Evolutionary conservation across 2,888 invertebrate genomes (phyloP).

Genomic region (Hesperia comma): DNA sequence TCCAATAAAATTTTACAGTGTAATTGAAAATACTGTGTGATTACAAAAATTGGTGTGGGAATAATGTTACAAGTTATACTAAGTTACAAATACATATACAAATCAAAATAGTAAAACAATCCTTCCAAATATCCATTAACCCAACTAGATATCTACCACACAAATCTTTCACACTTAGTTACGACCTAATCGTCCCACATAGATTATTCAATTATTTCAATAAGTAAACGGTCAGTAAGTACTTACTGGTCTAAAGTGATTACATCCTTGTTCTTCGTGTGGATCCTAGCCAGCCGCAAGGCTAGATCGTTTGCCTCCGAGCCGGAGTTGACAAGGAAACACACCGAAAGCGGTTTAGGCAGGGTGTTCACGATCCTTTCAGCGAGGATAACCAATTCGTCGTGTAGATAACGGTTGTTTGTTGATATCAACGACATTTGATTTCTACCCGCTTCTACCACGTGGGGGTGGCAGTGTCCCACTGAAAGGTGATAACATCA

Average conservation of each 20-base stretch:
- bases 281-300: constrained; percentile 93
- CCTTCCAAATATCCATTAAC: constrained; percentile 1
- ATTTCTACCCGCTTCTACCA: constrained; percentile 94
- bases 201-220: constrained; percentile 5
- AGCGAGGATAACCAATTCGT: constrained; percentile 96
- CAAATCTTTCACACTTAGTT: constrained; percentile 26
- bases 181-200: constrained; percentile 22
- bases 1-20: too few relatives aligned
- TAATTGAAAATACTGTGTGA: background rate
- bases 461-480: constrained; percentile 98
- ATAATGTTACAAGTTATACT: too few relatives aligned
- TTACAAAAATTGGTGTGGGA: too few relatives aligned
- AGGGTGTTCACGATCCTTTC: constrained; percentile 91
- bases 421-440: constrained; percentile 97
- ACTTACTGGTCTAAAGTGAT: constrained; percentile 99
- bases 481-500: constrained; percentile 83
- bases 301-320: constrained; percentile 99
- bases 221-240: constrained; percentile 39
- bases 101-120: background rate
- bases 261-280: constrained; percentile 94
- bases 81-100: too few relatives aligned
- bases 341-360: constrained; percentile 94
- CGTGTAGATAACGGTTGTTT: constrained; percentile 98
- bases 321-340: constrained; percentile 99
- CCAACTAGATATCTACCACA: background rate